Conservation (phyloP, 1,140 invertebrate genomes). For the Galendromus occidentalis region DNA sequence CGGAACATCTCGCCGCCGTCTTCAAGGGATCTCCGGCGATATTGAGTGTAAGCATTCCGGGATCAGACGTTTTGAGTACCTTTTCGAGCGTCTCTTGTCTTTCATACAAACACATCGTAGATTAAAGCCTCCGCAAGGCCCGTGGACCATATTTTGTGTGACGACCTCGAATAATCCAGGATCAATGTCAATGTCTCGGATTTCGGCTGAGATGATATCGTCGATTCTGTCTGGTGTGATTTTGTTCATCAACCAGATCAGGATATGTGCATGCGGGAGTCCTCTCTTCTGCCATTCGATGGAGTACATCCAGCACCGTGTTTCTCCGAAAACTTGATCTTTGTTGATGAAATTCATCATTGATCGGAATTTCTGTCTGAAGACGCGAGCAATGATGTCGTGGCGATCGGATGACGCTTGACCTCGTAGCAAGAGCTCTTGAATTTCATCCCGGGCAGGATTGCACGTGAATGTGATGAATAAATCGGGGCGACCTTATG, state of each 20-base stretch:
- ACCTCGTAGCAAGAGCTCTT: slow-evolving; percentile 19
- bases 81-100: not conserved
- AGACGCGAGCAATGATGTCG: slow-evolving; percentile 28
- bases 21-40: no score
- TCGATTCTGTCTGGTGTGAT: slow-evolving; percentile 14
- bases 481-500: slow-evolving; percentile 26
- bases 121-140: slow-evolving; percentile 15
- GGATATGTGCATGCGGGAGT: slow-evolving; percentile 15
- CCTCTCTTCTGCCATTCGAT: slow-evolving; percentile 24
- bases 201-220: slow-evolving; percentile 16
- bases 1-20: no score
- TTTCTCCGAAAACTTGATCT: slow-evolving; percentile 13
- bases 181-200: slow-evolving; percentile 13
- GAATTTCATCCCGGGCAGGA: slow-evolving; percentile 32
- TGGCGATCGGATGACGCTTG: slow-evolving; percentile 24
- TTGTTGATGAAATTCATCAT: slow-evolving; percentile 23
- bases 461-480: slow-evolving; percentile 34
- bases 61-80: no score
- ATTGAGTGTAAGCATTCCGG: no score
- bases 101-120: slow-evolving; percentile 13
- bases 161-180: slow-evolving; percentile 10
- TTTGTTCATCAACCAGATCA: slow-evolving; percentile 15
- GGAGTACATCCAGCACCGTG: slow-evolving; percentile 19
- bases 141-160: slow-evolving; percentile 1
- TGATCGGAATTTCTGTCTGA: slow-evolving; percentile 24